These are phyloP conservation scores for Mesaphorura yosii DNA, from an alignment of 1,140 invertebrate species.

Conservation along the genomic window DNA sequence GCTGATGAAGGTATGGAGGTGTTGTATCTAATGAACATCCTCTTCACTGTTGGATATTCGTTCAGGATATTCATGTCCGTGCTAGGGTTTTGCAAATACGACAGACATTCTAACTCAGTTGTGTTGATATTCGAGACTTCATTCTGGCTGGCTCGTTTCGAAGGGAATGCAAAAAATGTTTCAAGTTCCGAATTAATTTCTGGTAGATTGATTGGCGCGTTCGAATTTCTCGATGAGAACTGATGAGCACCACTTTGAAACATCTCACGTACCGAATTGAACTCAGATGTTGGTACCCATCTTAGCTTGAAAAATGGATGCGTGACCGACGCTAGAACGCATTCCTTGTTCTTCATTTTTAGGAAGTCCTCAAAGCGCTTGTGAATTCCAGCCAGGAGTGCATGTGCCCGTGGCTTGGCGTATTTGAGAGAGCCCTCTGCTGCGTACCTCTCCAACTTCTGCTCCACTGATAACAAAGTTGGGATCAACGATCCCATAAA, in stretches of 20 bases:
- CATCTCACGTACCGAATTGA: too few relatives aligned
- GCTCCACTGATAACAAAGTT: slow-evolving; percentile 5
- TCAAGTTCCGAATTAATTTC: too few relatives aligned
- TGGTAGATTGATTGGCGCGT: too few relatives aligned
- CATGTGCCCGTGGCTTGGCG: not conserved
- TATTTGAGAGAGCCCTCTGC: not conserved
- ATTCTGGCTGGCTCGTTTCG: too few relatives aligned
- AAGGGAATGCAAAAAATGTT: too few relatives aligned
- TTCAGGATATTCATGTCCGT: not conserved
- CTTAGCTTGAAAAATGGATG: slow-evolving; percentile 13
- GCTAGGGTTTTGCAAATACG: too few relatives aligned
- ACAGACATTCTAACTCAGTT: too few relatives aligned
- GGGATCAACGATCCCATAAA: slow-evolving; percentile 12
- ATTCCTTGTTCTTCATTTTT: slow-evolving; percentile 1
- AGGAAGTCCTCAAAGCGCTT: slow-evolving; percentile 1
- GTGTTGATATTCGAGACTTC: too few relatives aligned
- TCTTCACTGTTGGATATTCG: slow-evolving; percentile 13
- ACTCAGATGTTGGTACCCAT: too few relatives aligned
- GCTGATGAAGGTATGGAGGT: slow-evolving; percentile 22
- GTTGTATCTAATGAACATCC: slow-evolving; percentile 21
- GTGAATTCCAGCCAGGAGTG: slow-evolving; percentile 1
- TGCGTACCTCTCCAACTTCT: not conserved
- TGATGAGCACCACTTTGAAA: too few relatives aligned
- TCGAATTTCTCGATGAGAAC: too few relatives aligned
- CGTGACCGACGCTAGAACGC: slow-evolving; percentile 10